Base-by-base conservation (phyloP, 2,888 invertebrate genomes). In the Oscheius sp. region DNA sequence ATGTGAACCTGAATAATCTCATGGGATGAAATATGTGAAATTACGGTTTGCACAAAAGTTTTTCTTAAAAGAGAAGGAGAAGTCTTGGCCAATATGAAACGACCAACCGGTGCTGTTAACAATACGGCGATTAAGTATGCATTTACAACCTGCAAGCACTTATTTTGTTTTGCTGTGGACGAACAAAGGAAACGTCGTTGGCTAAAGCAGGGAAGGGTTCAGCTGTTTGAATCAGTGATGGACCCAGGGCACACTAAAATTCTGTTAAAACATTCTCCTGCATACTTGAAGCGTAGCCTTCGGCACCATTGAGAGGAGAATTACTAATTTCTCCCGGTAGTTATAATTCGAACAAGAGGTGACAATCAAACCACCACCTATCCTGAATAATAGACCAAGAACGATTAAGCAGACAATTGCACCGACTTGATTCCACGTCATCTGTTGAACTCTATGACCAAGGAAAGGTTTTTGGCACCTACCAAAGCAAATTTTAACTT, bases 51-150 rank as follows among this genome's bases (percentile, higher is more conserved):
- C 12, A n/a, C 38, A 20, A 47, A 50, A 17, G 38, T 20, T 36
- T 38, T 51, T 9, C 17, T 33, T 6, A 67, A 26, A 26, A 67
- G 61, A 2, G n/a, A 20, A 12, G 59, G 36, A 36, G 49, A 33
- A 9, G 47, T 17, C 6, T 17, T 17, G 26, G 49, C 38, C 2
- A 73, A 57, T 4, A 75, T 56, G 26, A 70, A 64, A 22, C 71
- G 66, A 24, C 73, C 71, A 26, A 75, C 49, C n/a, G 75, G 75
- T 12, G 75, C 73, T 2, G 75, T 75, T 6, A 75, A 38, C 8
- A 75, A 32, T 32, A 72, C 70, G 24, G 68, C 57, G 1, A 73
- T 38, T 22, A 75, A 63, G n/a, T 22, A 30, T 9, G 64, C 51
- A 14, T 32, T 28, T 8, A 64, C 38, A 2, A 64, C n/a, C 64